These are phyloP conservation scores for Hartigia nigra DNA, from an alignment of 2,888 invertebrate genomes.

Conservation along the genomic window DNA sequence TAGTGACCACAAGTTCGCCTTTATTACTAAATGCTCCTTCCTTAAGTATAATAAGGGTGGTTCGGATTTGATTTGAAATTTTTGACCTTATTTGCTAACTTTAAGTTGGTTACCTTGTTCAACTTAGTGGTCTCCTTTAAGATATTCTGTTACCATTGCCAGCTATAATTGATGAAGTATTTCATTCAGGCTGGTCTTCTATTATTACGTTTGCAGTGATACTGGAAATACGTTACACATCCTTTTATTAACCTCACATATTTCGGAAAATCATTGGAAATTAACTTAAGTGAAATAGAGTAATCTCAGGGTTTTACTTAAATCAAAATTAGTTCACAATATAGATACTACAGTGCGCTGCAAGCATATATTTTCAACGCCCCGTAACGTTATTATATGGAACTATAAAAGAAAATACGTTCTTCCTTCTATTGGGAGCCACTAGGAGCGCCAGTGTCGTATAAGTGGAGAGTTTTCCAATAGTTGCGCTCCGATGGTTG, in stretches of 20 bases:
- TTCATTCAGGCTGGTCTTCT: neutral
- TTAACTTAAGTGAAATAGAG: neutral
- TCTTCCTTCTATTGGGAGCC: too few species aligned
- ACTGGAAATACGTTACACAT: neutral
- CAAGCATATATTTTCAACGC: neutral
- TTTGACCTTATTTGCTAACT: neutral
- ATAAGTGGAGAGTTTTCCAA: too few species aligned
- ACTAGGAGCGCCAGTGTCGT: too few species aligned
- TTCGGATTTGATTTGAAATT: neutral
- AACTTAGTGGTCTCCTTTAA: neutral
- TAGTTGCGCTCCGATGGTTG: neutral
- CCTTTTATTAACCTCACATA: neutral
- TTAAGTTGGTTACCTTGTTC: neutral
- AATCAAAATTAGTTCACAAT: neutral
- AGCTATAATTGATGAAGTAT: neutral
- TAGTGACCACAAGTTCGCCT: neutral
- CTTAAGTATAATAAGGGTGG: too few species aligned
- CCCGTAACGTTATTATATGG: too few species aligned
- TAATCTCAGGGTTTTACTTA: neutral
- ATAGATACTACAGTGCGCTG: neutral
- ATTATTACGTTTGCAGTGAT: neutral
- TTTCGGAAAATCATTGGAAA: neutral
- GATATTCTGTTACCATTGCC: neutral
- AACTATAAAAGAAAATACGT: too few species aligned
- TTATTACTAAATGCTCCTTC: neutral